Evolutionary conservation across 1,140 invertebrate species (phyloP).

Genomic region (Calliopsis andreniformis): DNA sequence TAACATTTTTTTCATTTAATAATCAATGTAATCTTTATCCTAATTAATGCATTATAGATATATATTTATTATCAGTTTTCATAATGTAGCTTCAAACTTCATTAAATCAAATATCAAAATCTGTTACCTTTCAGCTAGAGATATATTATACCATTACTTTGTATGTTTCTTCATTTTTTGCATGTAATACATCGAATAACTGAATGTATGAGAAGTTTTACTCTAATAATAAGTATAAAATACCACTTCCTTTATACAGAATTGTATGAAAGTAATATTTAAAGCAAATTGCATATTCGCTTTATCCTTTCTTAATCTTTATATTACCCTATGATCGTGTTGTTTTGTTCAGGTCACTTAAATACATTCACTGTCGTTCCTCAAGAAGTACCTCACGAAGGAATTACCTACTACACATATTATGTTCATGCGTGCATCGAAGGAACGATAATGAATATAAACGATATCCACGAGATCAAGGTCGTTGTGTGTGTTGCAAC

Average conservation of each 20-base stretch:
- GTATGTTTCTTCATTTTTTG: constrained; percentile 1
- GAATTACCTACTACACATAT: constrained; percentile 74
- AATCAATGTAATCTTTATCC: background rate
- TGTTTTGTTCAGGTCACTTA: constrained; percentile 83
- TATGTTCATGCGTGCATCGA: constrained; percentile 74
- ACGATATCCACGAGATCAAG: constrained; percentile 83
- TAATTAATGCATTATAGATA: background rate
- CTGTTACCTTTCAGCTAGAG: background rate
- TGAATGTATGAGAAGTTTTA: background rate
- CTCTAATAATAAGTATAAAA: constrained; percentile 27
- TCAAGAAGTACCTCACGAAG: constrained; percentile 79
- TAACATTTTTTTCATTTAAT: background rate
- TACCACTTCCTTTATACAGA: constrained; percentile 25
- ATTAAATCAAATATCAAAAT: background rate
- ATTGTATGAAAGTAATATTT: constrained; percentile 46
- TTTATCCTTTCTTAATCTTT: constrained; percentile 74
- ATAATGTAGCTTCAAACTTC: background rate
- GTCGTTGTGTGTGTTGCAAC: constrained; percentile 82
- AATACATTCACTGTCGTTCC: constrained; percentile 82
- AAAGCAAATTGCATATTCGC: constrained; percentile 65
- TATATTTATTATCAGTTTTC: background rate
- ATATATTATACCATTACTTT: background rate
- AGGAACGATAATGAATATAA: constrained; percentile 81
- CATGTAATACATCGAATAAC: constrained; percentile 25
- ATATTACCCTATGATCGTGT: constrained; percentile 80